Conservation (phyloP, 2,797 vertebrate genomes). For the Antennarius maculatus region DNA sequence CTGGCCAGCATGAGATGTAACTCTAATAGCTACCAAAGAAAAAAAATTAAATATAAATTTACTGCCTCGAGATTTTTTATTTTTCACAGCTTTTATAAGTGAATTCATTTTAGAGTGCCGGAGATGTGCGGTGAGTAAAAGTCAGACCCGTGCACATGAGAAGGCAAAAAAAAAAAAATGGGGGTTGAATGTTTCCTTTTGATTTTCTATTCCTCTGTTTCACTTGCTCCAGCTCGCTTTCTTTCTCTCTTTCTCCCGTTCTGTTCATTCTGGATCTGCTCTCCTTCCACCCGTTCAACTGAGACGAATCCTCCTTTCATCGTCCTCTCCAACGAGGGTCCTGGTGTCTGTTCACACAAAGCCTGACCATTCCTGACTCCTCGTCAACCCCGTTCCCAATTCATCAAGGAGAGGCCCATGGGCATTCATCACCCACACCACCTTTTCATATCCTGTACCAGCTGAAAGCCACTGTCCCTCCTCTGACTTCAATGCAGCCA, state of each 20-base stretch:
- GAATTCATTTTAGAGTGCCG: conserved; percentile 36
- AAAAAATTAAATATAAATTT: conserved; percentile 68
- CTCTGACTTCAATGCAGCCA: conserved; percentile 76
- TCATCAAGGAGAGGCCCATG: conserved; percentile 78
- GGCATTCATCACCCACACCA: conserved; percentile 78
- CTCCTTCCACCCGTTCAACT: conserved; percentile 61
- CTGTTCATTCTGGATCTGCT: conserved; percentile 63
- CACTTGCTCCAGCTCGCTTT: conserved; percentile 35
- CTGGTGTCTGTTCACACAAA: conserved; percentile 74
- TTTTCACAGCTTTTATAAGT: conserved; percentile 43
- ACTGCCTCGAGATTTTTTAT: conserved; percentile 64
- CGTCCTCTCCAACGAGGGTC: conserved; percentile 63
- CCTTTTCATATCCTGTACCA: conserved; percentile 79
- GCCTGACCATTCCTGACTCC: conserved; percentile 78
- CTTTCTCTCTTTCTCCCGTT: conserved; percentile 47
- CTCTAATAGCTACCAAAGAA: conserved; percentile 63
- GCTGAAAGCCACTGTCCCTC: conserved; percentile 81
- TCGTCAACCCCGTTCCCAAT: conserved; percentile 79
- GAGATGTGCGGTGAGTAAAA: conserved; percentile 47
- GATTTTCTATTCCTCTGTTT: conserved; percentile 50
- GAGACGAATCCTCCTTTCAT: conserved; percentile 79
- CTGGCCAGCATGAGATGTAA: conserved; percentile 82
- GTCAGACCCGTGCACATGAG: conserved; percentile 23
- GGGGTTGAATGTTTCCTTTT: conserved; percentile 50
- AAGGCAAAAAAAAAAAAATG: conserved; percentile 26